Evolutionary conservation across 2,888 invertebrate genomes (phyloP).

Genomic region (Hemistola chrysoprasaria): DNA sequence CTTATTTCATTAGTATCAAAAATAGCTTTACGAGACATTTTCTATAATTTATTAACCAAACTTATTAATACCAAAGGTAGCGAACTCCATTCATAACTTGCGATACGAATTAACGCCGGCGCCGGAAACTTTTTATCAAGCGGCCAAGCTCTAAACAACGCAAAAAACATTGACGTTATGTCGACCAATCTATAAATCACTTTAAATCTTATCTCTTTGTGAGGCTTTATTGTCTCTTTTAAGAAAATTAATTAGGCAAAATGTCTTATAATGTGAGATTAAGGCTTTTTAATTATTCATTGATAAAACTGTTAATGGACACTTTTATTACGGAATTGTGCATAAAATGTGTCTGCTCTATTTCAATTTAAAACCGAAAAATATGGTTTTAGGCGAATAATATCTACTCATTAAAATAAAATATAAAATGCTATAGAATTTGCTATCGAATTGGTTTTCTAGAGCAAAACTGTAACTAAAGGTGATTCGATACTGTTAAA

Average conservation of each 20-base stretch:
- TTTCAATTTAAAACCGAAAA: too few relatives aligned
- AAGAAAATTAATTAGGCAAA: conserved; percentile 13
- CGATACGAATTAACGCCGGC: conserved; percentile 17
- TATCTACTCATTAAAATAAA: too few relatives aligned
- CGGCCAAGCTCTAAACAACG: conserved; percentile 9
- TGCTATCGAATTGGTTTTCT: too few relatives aligned
- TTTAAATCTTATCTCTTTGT: conserved; percentile 4
- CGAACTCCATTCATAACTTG: conserved; percentile 15
- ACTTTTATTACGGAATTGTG: too few relatives aligned
- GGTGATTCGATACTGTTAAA: too few relatives aligned
- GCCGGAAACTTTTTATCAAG: conserved; percentile 13
- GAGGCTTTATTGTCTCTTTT: conserved; percentile 2
- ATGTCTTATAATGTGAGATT: conserved; percentile 2
- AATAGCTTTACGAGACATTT: conserved; percentile 5
- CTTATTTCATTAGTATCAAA: conserved; percentile 2
- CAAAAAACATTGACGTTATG: conserved; percentile 10
- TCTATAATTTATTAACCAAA: conserved; percentile 9
- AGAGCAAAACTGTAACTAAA: too few relatives aligned
- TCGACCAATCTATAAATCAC: conserved; percentile 7
- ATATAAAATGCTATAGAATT: too few relatives aligned
- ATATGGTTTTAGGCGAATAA: too few relatives aligned
- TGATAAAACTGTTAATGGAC: too few relatives aligned
- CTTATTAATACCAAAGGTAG: conserved; percentile 16
- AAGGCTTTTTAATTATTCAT: not conserved
- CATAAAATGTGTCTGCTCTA: too few relatives aligned